Percentiles rank a stretch among this genome's conserved stretches.
Evolutionary conservation across 53 echinoderm and acorn worm species (phyloP).

Genomic region (Mesocentrotus franciscanus): DNA sequence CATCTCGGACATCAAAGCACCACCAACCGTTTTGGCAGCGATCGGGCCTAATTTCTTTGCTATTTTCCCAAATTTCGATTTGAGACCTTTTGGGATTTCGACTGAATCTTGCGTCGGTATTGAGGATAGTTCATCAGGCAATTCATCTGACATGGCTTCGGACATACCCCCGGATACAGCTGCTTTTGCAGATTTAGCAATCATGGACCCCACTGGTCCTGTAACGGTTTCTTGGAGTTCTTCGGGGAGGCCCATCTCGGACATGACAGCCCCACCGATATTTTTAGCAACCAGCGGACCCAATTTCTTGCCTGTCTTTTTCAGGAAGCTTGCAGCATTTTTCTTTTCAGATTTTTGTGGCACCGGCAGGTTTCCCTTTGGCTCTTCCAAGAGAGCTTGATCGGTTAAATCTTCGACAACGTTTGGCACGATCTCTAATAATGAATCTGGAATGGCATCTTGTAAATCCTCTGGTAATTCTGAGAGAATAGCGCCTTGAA

Average conservation of each 20-base stretch:
- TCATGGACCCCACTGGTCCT: not conserved
- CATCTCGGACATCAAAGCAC: conserved; percentile 11
- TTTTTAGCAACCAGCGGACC: conserved; percentile 36
- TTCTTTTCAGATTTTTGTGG: conserved; percentile 15
- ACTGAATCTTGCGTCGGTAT: not conserved
- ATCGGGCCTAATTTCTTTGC: conserved; percentile 24
- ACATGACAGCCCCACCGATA: conserved; percentile 27
- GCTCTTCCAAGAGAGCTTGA: not conserved
- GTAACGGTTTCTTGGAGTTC: not conserved
- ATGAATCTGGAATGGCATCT: conserved; percentile 9
- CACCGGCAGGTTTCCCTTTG: not conserved
- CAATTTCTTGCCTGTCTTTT: conserved; percentile 41
- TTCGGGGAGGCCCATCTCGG: conserved; percentile 19
- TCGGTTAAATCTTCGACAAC: conserved; percentile 8
- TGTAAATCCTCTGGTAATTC: conserved; percentile 31
- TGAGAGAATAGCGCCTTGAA: conserved; percentile 28
- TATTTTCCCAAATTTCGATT: conserved; percentile 22
- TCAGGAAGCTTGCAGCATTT: not conserved
- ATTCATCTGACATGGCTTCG: not conserved
- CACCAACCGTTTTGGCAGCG: not conserved
- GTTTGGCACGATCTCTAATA: not conserved
- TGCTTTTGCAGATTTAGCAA: not conserved
- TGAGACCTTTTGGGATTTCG: not conserved
- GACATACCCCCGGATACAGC: not conserved
- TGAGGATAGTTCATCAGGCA: not conserved